phyloP scores from a whole-genome alignment of 1,140 invertebrate genomes.

The Rhyacophila brunnea region DNA sequence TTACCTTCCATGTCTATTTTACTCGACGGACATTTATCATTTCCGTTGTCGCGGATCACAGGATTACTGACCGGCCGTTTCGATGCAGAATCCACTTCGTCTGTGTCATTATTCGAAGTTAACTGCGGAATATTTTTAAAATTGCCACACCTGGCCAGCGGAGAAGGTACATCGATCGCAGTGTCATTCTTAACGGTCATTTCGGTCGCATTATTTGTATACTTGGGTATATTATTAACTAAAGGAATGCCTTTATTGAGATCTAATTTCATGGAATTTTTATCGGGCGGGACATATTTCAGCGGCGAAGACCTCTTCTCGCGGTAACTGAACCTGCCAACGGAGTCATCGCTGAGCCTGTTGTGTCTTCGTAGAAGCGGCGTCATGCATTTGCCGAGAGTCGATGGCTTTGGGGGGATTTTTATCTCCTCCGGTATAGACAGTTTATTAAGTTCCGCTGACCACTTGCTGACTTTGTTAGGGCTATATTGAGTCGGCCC shows the following conservation, averaged over 20 bases:
- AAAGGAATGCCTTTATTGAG: constrained; percentile 16
- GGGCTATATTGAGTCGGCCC: neutral
- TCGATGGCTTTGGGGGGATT: constrained; percentile 40
- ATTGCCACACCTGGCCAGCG: constrained; percentile 27
- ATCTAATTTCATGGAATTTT: constrained; percentile 32
- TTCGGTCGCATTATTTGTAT: neutral
- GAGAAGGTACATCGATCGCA: constrained; percentile 6
- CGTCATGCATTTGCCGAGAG: constrained; percentile 49
- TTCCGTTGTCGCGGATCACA: neutral
- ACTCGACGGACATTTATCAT: too few species aligned
- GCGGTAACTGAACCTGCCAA: constrained; percentile 48
- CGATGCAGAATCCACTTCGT: neutral
- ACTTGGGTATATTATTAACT: constrained; percentile 3
- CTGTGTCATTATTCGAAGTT: neutral
- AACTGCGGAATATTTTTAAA: constrained; percentile 34
- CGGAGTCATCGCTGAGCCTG: constrained; percentile 38
- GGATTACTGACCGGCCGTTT: neutral
- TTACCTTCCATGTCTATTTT: neutral
- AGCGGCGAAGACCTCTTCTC: constrained; percentile 35
- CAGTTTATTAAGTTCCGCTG: constrained; percentile 9
- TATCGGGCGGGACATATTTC: constrained; percentile 22
- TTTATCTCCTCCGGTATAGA: constrained; percentile 6
- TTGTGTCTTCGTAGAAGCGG: constrained; percentile 45
- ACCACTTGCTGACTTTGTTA: constrained; percentile 22
- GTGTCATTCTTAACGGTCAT: neutral